Evolutionary conservation across 53 echinoderm and acorn worm species (phyloP), one percentile per base, ranked within the genome.

Genomic region (Echinometra lucunter): DNA sequence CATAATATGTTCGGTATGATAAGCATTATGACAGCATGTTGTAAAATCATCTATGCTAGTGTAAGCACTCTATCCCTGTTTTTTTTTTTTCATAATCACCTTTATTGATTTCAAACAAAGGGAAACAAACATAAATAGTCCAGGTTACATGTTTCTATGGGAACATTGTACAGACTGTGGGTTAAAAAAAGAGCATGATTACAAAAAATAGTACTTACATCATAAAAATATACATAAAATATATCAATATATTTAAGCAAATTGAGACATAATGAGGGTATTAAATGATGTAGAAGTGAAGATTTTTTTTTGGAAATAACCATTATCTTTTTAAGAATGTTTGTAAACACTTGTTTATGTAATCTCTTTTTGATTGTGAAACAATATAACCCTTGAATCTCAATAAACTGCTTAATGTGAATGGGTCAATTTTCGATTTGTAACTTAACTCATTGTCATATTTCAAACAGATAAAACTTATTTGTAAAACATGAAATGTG

Each of bases 391-490:
- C 63, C 25, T 25, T 63, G 63, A 18, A 57, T 57, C 57, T 66
- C 21, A 13, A 32, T 72, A 4, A 72, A 72, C 28, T 72, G 35
- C 35, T 72, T n/a, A 83, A 83, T 44, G 83, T 21, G 47, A 83
- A 15, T 45, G 44, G 27, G 83, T 44, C 44, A 42, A 23, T 81
- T n/a, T 53, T 44, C n/a, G 44, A 83, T 83, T 83, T 83, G 83
- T 83, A 83, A 78, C 45, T 44, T 83, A 21, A 83, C 25, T 83
- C 28, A 83, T 83, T 44, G 83, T 83, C 83, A 19, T 72, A 45
- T 83, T 83, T 83, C 44, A 83, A 83, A 83, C 44, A 83, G 83
- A 83, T 83, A 47, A 47, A 45, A 83, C 83, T 83, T 83, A 83
- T 83, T 83, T 83, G 83, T 83, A 83, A 83, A 44, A 45, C 44